phyloP scores from a whole-genome alignment of 2,797 vertebrate genomes.

The Danio tinwini region DNA sequence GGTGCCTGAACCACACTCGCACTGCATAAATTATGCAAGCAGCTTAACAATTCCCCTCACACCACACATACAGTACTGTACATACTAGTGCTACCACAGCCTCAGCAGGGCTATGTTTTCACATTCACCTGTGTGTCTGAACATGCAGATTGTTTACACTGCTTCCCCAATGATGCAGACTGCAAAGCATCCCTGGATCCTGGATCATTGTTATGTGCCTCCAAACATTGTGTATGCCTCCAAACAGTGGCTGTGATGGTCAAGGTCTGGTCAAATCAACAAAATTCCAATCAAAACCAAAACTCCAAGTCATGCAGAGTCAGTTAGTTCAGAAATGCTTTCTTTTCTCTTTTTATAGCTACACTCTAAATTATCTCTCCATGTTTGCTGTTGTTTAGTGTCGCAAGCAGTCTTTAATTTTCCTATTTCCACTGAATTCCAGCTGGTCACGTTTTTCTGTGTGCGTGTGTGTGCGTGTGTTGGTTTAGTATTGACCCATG shows the following conservation, averaged over 20 bases:
- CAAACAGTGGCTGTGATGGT: not conserved
- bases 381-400: not conserved
- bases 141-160: no score
- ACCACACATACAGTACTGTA: not conserved
- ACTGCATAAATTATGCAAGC: constrained; percentile 73
- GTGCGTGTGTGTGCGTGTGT: not conserved
- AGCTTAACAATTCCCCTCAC: constrained; percentile 62
- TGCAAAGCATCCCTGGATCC: not conserved
- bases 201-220: not conserved
- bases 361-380: not conserved
- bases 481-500: constrained; percentile 10
- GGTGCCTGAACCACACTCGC: constrained; percentile 50
- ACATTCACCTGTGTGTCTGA: not conserved
- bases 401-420: not conserved
- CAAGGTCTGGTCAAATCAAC: constrained; percentile 21
- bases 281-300: constrained; percentile 7
- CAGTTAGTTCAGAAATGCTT: not conserved
- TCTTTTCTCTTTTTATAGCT: not conserved
- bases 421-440: not conserved
- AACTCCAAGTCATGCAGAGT: not conserved
- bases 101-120: not conserved
- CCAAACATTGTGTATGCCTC: not conserved
- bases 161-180: not conserved
- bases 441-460: not conserved
- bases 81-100: not conserved